Evolutionary conservation across 2,113 vertebrate species (phyloP).

Genomic region (Bufo gargarizans): DNA sequence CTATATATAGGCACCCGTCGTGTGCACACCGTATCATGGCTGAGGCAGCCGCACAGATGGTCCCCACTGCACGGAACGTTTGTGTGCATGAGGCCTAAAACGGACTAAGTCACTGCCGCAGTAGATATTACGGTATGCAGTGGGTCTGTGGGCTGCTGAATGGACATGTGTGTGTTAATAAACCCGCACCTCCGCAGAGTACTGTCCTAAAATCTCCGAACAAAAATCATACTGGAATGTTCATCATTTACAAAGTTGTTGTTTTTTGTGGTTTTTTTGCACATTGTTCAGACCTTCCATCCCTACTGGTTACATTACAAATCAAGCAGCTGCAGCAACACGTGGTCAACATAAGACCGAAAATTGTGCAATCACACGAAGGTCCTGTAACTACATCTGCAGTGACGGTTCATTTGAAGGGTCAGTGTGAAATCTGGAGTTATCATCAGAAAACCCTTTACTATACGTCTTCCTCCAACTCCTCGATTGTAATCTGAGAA

Average conservation of each 20-base stretch:
- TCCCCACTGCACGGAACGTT: no score
- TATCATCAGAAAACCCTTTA: slow-evolving; percentile 11
- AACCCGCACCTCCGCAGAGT: not conserved
- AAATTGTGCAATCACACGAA: not conserved
- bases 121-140: not conserved
- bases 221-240: not conserved
- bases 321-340: not conserved
- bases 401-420: not conserved
- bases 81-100: no score
- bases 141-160: not conserved
- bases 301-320: no score
- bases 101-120: not conserved
- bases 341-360: not conserved
- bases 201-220: not conserved
- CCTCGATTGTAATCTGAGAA: not conserved
- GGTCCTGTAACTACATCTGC: not conserved
- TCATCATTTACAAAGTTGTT: not conserved
- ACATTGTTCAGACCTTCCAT: not conserved
- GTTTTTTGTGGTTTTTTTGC: not conserved
- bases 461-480: slow-evolving; percentile 9
- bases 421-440: not conserved
- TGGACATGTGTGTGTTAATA: not conserved
- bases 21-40: no score
- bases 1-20: no score
- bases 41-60: no score